These are phyloP conservation scores for Sterrhoptilus dennistouni DNA, from an alignment of 2,113 vertebrate genomes.

Conservation along the genomic window DNA sequence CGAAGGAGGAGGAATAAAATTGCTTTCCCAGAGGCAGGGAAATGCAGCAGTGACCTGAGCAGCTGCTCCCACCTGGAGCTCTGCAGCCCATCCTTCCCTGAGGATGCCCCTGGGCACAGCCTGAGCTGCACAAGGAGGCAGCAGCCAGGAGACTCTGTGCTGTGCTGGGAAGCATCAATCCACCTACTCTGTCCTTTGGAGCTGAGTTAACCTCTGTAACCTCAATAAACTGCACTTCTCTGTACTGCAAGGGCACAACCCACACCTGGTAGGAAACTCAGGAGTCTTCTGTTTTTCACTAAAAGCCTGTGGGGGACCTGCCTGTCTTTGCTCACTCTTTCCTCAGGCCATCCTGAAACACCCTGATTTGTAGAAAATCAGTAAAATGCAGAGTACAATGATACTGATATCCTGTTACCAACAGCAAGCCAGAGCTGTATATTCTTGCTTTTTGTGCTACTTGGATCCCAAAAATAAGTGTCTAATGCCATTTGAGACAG, in stretches of 20 bases:
- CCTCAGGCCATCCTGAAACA: neutral
- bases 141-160: neutral
- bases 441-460: neutral
- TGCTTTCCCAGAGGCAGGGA: neutral
- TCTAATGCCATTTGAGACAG: neutral
- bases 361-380: neutral
- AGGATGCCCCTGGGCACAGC: rapidly evolving
- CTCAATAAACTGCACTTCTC: neutral
- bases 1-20: rapidly evolving
- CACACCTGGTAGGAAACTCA: neutral
- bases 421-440: neutral
- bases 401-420: neutral
- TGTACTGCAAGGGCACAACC: neutral
- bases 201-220: neutral
- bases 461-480: neutral
- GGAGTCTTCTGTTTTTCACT: neutral
- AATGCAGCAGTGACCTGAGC: neutral
- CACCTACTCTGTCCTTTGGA: neutral
- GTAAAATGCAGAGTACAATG: rapidly evolving
- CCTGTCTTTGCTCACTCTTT: neutral
- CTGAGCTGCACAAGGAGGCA: neutral
- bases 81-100: neutral
- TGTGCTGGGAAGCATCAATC: neutral
- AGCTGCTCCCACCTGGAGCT: rapidly evolving
- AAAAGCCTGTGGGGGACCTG: neutral